Conservation (phyloP, 2,797 vertebrate species). For the Apodemus agrarius region DNA sequence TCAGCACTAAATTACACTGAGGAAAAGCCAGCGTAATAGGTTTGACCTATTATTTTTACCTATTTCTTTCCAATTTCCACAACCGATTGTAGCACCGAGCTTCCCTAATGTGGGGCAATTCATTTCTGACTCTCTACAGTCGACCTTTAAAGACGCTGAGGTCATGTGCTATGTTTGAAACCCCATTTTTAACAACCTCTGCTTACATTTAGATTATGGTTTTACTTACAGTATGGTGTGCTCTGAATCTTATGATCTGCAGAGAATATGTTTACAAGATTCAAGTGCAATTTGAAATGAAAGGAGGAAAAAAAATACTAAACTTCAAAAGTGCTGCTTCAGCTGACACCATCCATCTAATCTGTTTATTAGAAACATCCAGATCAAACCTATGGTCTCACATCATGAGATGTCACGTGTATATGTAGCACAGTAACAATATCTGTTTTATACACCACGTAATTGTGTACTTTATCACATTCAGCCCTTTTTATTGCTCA, state of each 20-base stretch:
- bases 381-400: constrained; percentile 52
- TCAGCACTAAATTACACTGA: constrained; percentile 77
- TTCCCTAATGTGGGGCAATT: constrained; percentile 82
- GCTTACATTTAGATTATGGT: constrained; percentile 47
- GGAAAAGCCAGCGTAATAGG: constrained; percentile 83
- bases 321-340: constrained; percentile 55
- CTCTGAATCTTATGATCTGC: constrained; percentile 61
- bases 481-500: constrained; percentile 58
- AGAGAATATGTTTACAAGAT: constrained; percentile 61
- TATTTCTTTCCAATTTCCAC: constrained; percentile 86
- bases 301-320: neutral
- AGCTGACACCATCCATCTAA: neutral
- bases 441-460: constrained; percentile 61
- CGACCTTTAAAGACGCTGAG: constrained; percentile 70
- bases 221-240: constrained; percentile 56
- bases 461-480: constrained; percentile 61
- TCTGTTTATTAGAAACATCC: constrained; percentile 39
- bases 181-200: constrained; percentile 42
- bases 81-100: constrained; percentile 74
- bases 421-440: constrained; percentile 62
- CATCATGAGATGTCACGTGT: neutral
- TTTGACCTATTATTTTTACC: constrained; percentile 85
- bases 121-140: constrained; percentile 76
- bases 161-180: constrained; percentile 69
- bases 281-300: constrained; percentile 60